A percentile compares a stretch with the other conserved stretches of the same genome.
phyloP scores from a whole-genome alignment of 2,888 invertebrate genomes.

The Sminthurides aquaticus region DNA sequence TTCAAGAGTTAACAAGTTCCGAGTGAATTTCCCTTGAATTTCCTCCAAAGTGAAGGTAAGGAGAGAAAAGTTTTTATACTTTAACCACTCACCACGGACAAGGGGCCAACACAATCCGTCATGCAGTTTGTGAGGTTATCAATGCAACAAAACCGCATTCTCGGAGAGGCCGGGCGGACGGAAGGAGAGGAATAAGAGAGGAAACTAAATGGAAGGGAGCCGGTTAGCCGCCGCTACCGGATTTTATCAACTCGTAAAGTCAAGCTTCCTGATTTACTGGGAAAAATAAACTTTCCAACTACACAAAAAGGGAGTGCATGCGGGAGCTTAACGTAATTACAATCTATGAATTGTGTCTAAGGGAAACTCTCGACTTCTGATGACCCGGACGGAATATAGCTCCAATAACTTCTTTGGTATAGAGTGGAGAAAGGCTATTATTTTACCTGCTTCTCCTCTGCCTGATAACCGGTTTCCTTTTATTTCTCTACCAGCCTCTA shows the following conservation, averaged over 20 bases:
- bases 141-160: not conserved
- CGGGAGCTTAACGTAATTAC: not conserved
- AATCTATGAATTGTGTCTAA: not conserved
- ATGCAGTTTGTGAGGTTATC: not conserved
- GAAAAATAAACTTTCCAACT: not conserved
- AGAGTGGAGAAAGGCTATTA: no score
- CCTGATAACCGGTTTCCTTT: no score
- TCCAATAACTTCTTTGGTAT: no score
- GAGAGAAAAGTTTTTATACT: not conserved
- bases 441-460: no score
- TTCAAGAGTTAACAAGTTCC: constrained; percentile 37
- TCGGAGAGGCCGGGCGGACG: not conserved
- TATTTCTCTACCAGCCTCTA: no score
- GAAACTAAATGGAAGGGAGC: not conserved
- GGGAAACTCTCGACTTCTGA: no score
- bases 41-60: constrained; percentile 16
- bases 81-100: no score
- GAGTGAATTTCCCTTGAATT: constrained; percentile 40
- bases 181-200: not conserved
- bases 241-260: not conserved
- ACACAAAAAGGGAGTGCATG: not conserved
- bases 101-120: no score
- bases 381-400: no score
- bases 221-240: not conserved
- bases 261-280: not conserved